A percentile compares a stretch with the other conserved stretches of the same genome.
phyloP scores from a whole-genome alignment of 2,888 invertebrate genomes.

The Maniola hyperantus region DNA sequence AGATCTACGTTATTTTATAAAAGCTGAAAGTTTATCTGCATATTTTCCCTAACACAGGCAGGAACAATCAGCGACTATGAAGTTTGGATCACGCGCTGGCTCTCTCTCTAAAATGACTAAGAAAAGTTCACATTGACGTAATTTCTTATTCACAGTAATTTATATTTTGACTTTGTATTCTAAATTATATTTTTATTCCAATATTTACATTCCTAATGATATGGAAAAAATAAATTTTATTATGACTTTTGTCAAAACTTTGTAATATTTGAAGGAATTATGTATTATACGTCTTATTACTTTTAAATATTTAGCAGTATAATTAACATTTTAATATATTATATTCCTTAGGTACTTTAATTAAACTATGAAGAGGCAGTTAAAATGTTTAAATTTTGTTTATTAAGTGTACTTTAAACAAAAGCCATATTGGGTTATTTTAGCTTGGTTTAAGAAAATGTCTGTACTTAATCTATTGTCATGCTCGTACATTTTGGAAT shows the following conservation, averaged over 20 bases:
- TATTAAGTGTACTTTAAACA: neutral
- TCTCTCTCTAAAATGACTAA: too few relatives aligned
- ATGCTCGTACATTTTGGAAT: neutral
- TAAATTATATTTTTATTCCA: too few relatives aligned
- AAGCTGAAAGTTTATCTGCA: too few relatives aligned
- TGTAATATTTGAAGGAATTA: neutral
- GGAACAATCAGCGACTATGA: too few relatives aligned
- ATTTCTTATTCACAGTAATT: too few relatives aligned
- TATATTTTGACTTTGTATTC: too few relatives aligned
- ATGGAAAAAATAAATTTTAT: neutral
- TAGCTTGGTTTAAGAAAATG: neutral
- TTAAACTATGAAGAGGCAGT: neutral
- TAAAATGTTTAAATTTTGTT: neutral
- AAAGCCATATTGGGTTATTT: slow-evolving; percentile 12
- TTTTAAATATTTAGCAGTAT: neutral
- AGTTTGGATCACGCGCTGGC: too few relatives aligned
- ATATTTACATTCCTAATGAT: slow-evolving; percentile 9
- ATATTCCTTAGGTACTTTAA: too few relatives aligned
- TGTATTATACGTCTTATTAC: neutral
- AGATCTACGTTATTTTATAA: too few relatives aligned
- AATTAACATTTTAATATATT: neutral
- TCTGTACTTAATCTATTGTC: slow-evolving; percentile 5
- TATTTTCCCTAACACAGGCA: too few relatives aligned
- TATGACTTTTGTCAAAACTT: slow-evolving; percentile 3
- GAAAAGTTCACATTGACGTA: too few relatives aligned